Conservation (phyloP, 2,113 vertebrate genomes). For the Brachypteracias leptosomus region DNA sequence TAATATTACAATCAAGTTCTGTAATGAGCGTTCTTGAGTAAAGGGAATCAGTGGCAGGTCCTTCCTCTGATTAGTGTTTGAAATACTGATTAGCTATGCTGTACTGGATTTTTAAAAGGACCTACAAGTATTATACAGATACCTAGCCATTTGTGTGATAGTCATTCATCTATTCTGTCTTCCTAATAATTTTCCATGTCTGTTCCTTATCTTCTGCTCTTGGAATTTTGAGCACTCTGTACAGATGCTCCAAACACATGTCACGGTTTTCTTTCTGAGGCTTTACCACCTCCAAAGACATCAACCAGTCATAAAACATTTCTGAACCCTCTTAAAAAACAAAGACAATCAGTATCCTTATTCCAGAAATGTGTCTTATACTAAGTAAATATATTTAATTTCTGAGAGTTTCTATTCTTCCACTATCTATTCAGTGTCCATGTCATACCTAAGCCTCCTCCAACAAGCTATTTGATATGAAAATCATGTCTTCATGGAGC, state of each 20-base stretch:
- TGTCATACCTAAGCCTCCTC: background rate
- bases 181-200: background rate
- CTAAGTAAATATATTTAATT: background rate
- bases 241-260: background rate
- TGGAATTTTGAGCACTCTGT: background rate
- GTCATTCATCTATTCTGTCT: background rate
- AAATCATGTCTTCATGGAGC: background rate
- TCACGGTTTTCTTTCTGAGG: background rate
- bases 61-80: conserved; percentile 23
- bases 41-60: conserved; percentile 4
- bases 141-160: background rate
- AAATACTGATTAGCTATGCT: conserved; percentile 19
- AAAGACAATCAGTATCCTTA: background rate
- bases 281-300: background rate
- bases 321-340: background rate
- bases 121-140: background rate
- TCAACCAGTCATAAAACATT: background rate
- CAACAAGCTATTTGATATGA: background rate
- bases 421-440: background rate
- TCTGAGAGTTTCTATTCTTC: background rate
- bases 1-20: conserved; percentile 37
- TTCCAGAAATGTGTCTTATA: background rate
- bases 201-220: background rate
- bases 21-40: conserved; percentile 21
- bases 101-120: background rate